These are phyloP conservation scores for Latheticus oryzae DNA, from an alignment of 2,888 invertebrate species.

Conservation along the genomic window DNA sequence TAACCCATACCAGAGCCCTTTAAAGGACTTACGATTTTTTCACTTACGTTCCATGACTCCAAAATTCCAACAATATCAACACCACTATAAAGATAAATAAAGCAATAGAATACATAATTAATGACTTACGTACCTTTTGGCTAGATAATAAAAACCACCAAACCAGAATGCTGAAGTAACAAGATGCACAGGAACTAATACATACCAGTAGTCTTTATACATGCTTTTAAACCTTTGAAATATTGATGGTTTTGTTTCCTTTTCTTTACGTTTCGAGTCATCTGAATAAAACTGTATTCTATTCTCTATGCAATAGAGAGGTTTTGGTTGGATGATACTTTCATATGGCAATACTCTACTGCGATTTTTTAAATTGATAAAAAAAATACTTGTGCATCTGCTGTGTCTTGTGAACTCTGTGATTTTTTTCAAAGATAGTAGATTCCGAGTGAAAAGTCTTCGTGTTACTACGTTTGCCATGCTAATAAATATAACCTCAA, in stretches of 20 bases:
- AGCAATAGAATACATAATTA: background rate
- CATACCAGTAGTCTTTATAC: constrained; percentile 97
- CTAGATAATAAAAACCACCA: constrained; percentile 86
- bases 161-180: constrained; percentile 91
- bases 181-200: constrained; percentile 92
- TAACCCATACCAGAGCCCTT: constrained; percentile 87
- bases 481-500: constrained; percentile 40
- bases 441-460: constrained; percentile 37
- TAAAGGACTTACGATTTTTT: constrained; percentile 80
- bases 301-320: background rate
- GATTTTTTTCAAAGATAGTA: constrained; percentile 34
- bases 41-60: constrained; percentile 82
- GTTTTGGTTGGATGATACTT: background rate
- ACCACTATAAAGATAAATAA: constrained; percentile 76
- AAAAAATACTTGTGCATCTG: constrained; percentile 11
- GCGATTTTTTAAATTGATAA: constrained; percentile 15
- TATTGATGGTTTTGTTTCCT: constrained; percentile 75
- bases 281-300: constrained; percentile 31
- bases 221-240: constrained; percentile 89
- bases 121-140: constrained; percentile 76
- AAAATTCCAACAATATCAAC: constrained; percentile 87
- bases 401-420: constrained; percentile 9
- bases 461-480: constrained; percentile 46
- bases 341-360: background rate
- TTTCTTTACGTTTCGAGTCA: constrained; percentile 25